These are phyloP conservation scores for Xiphophorus maculatus DNA, from an alignment of 2,113 vertebrate genomes.

Conservation along the genomic window DNA sequence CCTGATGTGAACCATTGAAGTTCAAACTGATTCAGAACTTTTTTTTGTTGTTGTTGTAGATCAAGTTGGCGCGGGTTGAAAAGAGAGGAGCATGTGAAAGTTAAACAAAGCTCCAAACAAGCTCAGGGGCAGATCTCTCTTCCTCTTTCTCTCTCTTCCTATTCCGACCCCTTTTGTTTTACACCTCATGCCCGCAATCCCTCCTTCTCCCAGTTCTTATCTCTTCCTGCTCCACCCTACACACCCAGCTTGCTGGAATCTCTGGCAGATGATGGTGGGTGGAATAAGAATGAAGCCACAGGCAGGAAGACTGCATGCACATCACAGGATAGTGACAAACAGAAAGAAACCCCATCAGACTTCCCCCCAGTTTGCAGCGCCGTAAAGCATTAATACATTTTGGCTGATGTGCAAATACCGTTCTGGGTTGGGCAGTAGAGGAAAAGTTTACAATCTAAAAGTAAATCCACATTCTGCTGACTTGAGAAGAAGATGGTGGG, in stretches of 20 bases:
- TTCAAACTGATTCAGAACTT: conserved; percentile 14
- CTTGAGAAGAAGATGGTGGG: neutral
- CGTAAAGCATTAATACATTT: conserved; percentile 30
- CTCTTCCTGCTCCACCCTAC: conserved; percentile 73
- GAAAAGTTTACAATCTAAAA: conserved; percentile 9
- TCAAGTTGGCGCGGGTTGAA: conserved; percentile 23
- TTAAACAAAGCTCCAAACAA: conserved; percentile 68
- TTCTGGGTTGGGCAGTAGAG: conserved; percentile 12
- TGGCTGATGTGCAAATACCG: conserved; percentile 42
- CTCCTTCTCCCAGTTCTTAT: conserved; percentile 42
- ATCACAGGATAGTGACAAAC: conserved; percentile 62
- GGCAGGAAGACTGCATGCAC: conserved; percentile 60
- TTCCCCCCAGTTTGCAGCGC: conserved; percentile 56
- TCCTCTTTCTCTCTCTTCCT: conserved; percentile 52
- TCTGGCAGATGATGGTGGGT: conserved; percentile 72
- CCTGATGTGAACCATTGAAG: conserved; percentile 42
- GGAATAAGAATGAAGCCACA: conserved; percentile 68
- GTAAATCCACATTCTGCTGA: neutral
- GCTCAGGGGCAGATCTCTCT: conserved; percentile 65
- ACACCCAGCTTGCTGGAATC: conserved; percentile 64
- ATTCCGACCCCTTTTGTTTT: conserved; percentile 36
- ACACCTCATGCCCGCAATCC: conserved; percentile 31
- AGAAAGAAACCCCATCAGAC: conserved; percentile 55
- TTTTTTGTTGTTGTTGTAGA: conserved; percentile 25
- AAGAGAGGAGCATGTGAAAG: conserved; percentile 37